phyloP scores from a whole-genome alignment of 2,888 invertebrate genomes.

The Agrypnus murinus region DNA sequence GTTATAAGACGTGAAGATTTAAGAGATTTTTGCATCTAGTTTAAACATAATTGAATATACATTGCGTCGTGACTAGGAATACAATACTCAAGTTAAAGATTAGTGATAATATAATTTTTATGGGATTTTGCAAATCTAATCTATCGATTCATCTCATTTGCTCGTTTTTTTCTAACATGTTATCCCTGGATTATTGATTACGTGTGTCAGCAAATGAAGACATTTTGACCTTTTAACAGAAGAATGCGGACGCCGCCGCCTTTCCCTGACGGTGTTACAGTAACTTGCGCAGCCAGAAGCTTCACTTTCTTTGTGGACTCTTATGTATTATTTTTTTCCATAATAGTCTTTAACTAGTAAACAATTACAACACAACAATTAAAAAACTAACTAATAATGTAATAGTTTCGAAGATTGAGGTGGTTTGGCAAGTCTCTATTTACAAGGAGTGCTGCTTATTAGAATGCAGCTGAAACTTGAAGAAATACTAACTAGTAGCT shows the following conservation, averaged over 20 bases:
- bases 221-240: constrained; percentile 45
- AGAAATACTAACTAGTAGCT: no score
- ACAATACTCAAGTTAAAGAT: no score
- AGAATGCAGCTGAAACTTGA: no score
- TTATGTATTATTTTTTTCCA: constrained; percentile 12
- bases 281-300: constrained; percentile 30
- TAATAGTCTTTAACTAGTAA: background rate
- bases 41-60: no score
- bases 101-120: no score
- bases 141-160: background rate
- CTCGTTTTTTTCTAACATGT: background rate
- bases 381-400: background rate
- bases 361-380: no score
- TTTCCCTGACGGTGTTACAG: constrained; percentile 40
- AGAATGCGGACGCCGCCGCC: constrained; percentile 49
- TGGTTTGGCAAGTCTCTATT: no score
- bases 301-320: constrained; percentile 42
- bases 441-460: no score
- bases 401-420: background rate
- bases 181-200: constrained; percentile 32
- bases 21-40: no score
- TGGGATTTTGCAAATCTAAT: background rate
- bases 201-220: constrained; percentile 42
- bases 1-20: no score
- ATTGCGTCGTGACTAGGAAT: no score